These are phyloP conservation scores for Centropus unirufus DNA, from an alignment of 2,113 vertebrate genomes.

Conservation along the genomic window DNA sequence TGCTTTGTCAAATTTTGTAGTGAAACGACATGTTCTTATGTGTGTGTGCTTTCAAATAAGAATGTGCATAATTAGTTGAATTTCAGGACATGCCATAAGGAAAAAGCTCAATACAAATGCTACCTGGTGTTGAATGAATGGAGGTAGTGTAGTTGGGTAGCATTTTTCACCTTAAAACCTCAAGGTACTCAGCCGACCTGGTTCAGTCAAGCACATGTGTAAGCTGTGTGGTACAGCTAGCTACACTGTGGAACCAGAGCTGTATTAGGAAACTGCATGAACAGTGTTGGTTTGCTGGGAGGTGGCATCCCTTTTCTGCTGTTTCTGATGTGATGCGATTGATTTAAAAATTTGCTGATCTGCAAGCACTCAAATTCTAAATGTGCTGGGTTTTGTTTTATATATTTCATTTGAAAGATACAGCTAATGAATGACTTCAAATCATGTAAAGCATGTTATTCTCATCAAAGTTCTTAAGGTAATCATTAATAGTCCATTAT, in stretches of 20 bases:
- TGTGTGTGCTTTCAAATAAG: not conserved
- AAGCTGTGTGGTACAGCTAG: not conserved
- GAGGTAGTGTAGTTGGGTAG: not conserved
- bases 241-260: not conserved
- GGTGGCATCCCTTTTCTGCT: not conserved
- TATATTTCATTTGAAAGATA: not conserved
- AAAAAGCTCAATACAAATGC: not conserved
- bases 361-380: not conserved
- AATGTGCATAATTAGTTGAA: not conserved
- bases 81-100: not conserved
- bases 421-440: not conserved
- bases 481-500: not conserved
- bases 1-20: not conserved
- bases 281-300: not conserved
- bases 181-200: not conserved
- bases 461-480: not conserved
- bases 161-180: slow-evolving; percentile 26
- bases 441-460: not conserved
- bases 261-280: not conserved
- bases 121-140: slow-evolving; percentile 4
- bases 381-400: rapidly evolving
- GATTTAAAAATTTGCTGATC: not conserved
- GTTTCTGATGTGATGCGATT: not conserved
- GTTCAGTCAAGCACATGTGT: not conserved
- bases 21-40: not conserved